These are phyloP conservation scores for Papilio dardanus DNA, from an alignment of 1,140 invertebrate genomes.

Conservation along the genomic window DNA sequence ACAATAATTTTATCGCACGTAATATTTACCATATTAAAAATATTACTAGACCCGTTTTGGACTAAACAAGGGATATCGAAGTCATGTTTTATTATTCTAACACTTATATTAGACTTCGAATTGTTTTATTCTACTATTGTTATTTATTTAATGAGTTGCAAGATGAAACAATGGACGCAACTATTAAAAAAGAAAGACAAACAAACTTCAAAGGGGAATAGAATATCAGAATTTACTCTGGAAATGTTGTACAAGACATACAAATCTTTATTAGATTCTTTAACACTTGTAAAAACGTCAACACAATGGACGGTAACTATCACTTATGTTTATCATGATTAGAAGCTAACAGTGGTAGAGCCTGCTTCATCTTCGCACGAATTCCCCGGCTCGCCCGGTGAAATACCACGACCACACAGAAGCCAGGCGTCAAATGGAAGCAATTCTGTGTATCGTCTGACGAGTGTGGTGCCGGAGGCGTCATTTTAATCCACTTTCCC, in stretches of 20 bases:
- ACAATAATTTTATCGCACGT: neutral
- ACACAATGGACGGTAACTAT: conserved; percentile 15
- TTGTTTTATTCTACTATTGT: neutral
- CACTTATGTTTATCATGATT: no score
- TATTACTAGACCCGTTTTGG: neutral
- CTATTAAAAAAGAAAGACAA: neutral
- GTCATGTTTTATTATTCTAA: neutral
- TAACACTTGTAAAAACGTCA: neutral
- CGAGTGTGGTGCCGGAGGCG: no score
- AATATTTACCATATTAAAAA: neutral
- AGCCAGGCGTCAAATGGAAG: no score
- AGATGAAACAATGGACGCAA: neutral
- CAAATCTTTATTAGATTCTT: neutral
- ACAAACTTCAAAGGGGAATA: neutral
- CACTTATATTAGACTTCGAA: neutral
- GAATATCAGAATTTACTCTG: neutral
- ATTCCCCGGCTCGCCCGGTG: no score
- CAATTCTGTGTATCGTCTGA: no score
- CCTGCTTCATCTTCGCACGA: no score
- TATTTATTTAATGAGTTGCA: neutral
- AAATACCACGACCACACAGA: no score
- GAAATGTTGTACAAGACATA: neutral
- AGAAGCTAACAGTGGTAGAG: no score
- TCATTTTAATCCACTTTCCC: no score
- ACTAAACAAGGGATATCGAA: neutral